Conservation (phyloP, 2,797 vertebrate species). For the Crax fasciolata region DNA sequence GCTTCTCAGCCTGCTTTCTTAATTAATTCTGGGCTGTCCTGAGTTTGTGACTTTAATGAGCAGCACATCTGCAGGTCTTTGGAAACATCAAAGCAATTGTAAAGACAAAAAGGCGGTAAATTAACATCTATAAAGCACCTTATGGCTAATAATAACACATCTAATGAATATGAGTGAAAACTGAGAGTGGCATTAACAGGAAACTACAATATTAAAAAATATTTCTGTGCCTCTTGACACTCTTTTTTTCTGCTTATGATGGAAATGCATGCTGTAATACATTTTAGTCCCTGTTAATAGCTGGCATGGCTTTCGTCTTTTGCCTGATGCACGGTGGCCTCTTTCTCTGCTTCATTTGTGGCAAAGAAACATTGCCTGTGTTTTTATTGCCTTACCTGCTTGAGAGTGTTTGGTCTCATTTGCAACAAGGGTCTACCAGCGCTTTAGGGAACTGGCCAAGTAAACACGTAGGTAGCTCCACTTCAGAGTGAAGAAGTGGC, state of each 20-base stretch:
- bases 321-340: conserved; percentile 65
- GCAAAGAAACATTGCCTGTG: conserved; percentile 75
- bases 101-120: conserved; percentile 84
- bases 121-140: conserved; percentile 85
- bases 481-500: neutral
- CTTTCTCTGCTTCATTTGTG: conserved; percentile 81
- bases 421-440: neutral
- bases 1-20: conserved; percentile 78
- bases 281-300: conserved; percentile 79
- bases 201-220: conserved; percentile 50
- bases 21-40: conserved; percentile 83
- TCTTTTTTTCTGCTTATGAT: conserved; percentile 53
- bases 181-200: neutral
- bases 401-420: conserved; percentile 42
- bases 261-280: conserved; percentile 76
- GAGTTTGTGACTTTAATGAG: conserved; percentile 76
- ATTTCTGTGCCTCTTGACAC: conserved; percentile 66
- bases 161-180: conserved; percentile 83
- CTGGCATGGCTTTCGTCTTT: conserved; percentile 84
- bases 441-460: neutral
- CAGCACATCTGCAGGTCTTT: conserved; percentile 81
- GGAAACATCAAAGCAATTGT: conserved; percentile 85
- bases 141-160: conserved; percentile 82
- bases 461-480: neutral
- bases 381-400: conserved; percentile 85